Evolutionary conservation across 2,797 vertebrate species (phyloP), one percentile per base, ranked within the genome.

Genomic region (Lacerta bilineata): DNA sequence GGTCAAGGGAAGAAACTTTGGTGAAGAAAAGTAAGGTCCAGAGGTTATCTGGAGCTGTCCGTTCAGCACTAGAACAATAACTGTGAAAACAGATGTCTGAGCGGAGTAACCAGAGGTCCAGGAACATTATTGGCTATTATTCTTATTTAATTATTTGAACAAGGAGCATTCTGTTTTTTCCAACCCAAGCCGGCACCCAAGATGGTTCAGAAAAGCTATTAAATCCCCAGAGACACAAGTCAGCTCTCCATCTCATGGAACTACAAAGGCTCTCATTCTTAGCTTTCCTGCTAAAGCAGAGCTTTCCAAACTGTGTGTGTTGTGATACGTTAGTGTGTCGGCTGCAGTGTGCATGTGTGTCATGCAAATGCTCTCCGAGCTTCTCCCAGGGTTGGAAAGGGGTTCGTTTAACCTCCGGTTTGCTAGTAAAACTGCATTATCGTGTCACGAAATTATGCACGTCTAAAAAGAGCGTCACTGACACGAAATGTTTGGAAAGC

Each of bases 1-100:
- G 7, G 61, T 3, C 1, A 15, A 0, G 7, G 18, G 25, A 20
- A 71, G 75, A 39, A 13, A 68, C 23, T 29, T 23, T 13, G 7
- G 75, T 46, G 36, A 29, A 55, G 33, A 27, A 68, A 33, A 41
- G 27, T 41, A 20, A 79, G 33, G 13, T 69, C 69, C 36, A 11
- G 71, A 36, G 75, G 23, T 2, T 43, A 5, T 74, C 68, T 89
- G 88, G 88, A 84, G 90, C 90, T 92, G 85, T 90, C 66, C 88
- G 1, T 83, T 91, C 85, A 92, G 91, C 84, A 91, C 86, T 68
- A 87, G 20, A 78, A 50, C 5, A 78, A 10, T 27, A 59, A 39
- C 3, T 77, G 29, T 36, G 25, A 33, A 85, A 77, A 77, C 3
- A 33, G 29, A 43, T 64, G 61, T 5, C 5, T 25, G 41, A n/a